Conservation (phyloP, 2,888 invertebrate species). For the Spilosoma lubricipeda region DNA sequence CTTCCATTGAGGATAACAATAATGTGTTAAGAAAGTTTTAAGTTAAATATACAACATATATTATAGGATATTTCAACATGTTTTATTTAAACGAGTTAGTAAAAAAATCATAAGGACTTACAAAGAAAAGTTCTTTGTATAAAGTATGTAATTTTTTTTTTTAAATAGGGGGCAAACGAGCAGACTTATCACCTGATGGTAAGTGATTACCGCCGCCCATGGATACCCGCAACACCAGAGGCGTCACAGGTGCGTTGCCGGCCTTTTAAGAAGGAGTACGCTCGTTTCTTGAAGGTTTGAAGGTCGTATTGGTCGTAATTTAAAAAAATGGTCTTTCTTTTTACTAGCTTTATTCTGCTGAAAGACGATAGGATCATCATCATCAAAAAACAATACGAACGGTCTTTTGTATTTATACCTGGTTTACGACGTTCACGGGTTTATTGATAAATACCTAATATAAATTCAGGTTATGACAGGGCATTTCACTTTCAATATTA, state of each 20-base stretch:
- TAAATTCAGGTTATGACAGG: constrained; percentile 8
- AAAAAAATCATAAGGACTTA: neutral
- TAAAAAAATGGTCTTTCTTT: neutral
- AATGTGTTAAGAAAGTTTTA: neutral
- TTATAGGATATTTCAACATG: too few species aligned
- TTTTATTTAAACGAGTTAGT: too few species aligned
- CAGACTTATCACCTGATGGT: too few species aligned
- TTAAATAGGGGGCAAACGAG: too few species aligned
- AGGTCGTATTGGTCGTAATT: too few species aligned
- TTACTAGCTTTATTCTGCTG: neutral
- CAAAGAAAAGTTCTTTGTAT: neutral
- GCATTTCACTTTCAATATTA: constrained; percentile 14
- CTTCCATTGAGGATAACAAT: neutral
- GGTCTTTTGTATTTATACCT: constrained; percentile 1
- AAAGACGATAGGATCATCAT: neutral
- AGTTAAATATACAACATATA: too few species aligned
- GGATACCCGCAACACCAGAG: too few species aligned
- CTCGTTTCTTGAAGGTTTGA: too few species aligned
- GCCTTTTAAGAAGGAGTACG: too few species aligned
- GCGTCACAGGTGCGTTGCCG: too few species aligned
- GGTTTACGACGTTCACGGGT: neutral
- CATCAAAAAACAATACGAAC: neutral
- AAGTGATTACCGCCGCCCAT: too few species aligned
- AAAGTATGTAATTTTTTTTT: neutral
- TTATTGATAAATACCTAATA: neutral